Base-by-base conservation (phyloP, 2,888 invertebrate species). In the Caradrina clavipalpis region DNA sequence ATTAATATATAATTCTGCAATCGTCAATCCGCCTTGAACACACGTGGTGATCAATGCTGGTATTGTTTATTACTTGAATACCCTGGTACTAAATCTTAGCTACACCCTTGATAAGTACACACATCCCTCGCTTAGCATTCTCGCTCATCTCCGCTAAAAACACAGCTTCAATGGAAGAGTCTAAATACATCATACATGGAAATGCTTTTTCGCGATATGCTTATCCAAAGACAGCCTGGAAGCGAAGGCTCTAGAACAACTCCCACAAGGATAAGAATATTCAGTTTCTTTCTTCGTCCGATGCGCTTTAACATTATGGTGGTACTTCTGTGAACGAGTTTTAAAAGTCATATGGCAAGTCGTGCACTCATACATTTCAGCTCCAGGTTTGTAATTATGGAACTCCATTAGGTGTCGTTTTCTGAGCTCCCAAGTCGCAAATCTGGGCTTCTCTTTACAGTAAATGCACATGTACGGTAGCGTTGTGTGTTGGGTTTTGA, bases 131-230 rank as follows among this genome's bases (percentile, higher is more conserved):
- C 39, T 39, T 2, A 11, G 39, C 39, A 39, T 13, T 13, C 39
- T 39, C 11, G 3, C 39, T 11, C 11, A 39, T 39, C 11, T 39
- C 39, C 13, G 11, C 2, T 39, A 13, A 0, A 39, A 39, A 13
- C 39, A 11, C 39, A n/a, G 10, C 26, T 17, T 22, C 19, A 35
- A n/a, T 53, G 53, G 19, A 57, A 45, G 42, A 64, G 39, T 19
- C 10, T 51, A 54, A 10, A 15, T 57, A 61, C 31, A 85, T 87
- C 85, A 93, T 57, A 91, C 90, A 77, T 94, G 95, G 66, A 95
- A 96, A 89, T 97, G 96, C 74, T 96, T 96, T 77, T 95, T 95
- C 7, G 95, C 93, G 80, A 96, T 94, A 84, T 97, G 97, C 69
- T 96, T 96, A 71, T 96, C 96, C 31, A 97, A 83, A 31, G 96